Base-by-base conservation (phyloP, 2,113 vertebrate genomes). In the Boulengeromyrus knoepffleri region DNA sequence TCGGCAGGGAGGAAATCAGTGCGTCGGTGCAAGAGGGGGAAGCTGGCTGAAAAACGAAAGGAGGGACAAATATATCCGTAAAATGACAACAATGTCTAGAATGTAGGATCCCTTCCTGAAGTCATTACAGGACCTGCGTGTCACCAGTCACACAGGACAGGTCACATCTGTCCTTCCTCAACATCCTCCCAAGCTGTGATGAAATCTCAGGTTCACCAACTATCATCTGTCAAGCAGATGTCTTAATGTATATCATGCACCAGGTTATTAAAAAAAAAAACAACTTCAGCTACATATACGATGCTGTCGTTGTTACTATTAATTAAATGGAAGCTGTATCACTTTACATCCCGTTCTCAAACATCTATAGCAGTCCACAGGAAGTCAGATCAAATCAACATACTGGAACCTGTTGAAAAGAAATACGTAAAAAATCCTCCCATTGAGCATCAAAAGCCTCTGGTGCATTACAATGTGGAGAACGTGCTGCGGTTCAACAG, bases 161-260 rank as follows among this genome's bases (percentile, higher is more conserved):
- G 62, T 27, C 62, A 85, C 42, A 90, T 74, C 56, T 90, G 45
- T 70, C 46, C 24, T 31, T 88, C 88, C 46, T 42, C 56, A 84
- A 19, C 80, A 45, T 24, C 80, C 1, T 84, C 58, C 62, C 56
- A n/a, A 62, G 56, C 21, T 62, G 62, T 66, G 62, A 70, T 70
- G 62, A 31, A 27, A 70, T 70, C n/a, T 70, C 27, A 70, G n/a
- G 9, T 70, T 70, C 9, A 70, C 24, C n/a, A 10, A 3, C 62
- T 66, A 31, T 70, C 62, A 12, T 27, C 62, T 70, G 10, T 70
- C 62, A 70, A 70, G 62, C 62, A 70, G 62, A 13, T 70, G 58
- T 66, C 24, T 66, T 66, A n/a, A 66, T 66, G 62, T 70, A 31
- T 70, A 70, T 70, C 10, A 70, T 70, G n/a, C 3, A 31, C 7